These are phyloP conservation scores for Strix aluco DNA, from an alignment of 2,113 vertebrate genomes.

Conservation along the genomic window DNA sequence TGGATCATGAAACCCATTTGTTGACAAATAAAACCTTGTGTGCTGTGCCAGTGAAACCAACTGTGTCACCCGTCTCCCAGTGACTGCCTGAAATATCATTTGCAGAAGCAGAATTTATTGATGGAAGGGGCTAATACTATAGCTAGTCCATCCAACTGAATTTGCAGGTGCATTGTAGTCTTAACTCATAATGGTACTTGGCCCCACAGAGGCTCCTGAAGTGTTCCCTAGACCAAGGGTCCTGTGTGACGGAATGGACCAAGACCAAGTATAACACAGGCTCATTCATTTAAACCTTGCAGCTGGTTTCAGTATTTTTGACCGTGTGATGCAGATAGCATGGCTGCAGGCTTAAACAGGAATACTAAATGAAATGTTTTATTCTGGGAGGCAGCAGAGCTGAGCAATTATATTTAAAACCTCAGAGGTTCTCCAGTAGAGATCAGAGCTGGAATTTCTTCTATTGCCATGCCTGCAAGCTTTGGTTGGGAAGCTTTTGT, in stretches of 20 bases:
- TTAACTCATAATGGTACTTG: background rate
- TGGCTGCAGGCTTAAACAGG: background rate
- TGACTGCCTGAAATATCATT: slow-evolving; percentile 44
- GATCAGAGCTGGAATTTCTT: background rate
- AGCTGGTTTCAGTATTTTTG: background rate
- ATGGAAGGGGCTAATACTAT: background rate
- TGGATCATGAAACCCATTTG: slow-evolving; percentile 73
- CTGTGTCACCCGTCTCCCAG: slow-evolving; percentile 25
- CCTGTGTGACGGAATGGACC: background rate
- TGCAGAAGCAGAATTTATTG: slow-evolving; percentile 44
- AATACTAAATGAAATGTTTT: background rate
- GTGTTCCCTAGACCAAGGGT: background rate
- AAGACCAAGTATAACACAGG: background rate
- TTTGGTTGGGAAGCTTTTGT: background rate
- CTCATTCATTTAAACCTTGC: background rate
- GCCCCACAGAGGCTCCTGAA: background rate
- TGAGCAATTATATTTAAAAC: background rate
- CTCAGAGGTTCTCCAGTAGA: background rate
- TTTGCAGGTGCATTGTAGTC: slow-evolving; percentile 24
- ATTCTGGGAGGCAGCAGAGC: background rate
- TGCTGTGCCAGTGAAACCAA: slow-evolving; percentile 61
- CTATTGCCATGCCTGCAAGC: background rate
- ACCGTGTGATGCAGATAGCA: background rate
- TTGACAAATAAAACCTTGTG: slow-evolving; percentile 72
- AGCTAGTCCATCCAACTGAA: slow-evolving; percentile 8